Conservation (phyloP, 2,888 invertebrate genomes). For the Zhuqinia jingwanae region DNA sequence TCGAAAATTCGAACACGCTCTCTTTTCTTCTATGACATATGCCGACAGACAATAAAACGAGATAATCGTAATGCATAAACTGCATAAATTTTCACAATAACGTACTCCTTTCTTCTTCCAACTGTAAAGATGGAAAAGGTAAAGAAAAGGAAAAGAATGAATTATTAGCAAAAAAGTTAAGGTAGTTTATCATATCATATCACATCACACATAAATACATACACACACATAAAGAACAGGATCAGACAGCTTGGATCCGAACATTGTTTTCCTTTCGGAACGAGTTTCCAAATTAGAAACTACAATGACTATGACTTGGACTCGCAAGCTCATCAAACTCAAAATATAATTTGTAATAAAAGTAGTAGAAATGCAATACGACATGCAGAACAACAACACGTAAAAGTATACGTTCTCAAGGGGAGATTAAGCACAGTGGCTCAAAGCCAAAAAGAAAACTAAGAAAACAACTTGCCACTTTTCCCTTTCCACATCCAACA, state of each 20-base stretch:
- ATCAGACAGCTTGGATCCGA: constrained; percentile 75
- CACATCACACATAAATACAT: neutral
- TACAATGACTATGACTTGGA: neutral
- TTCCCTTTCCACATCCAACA: neutral
- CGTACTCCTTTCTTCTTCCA: too few species aligned
- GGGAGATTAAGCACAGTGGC: constrained; percentile 58
- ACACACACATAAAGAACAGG: neutral
- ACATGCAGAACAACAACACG: neutral
- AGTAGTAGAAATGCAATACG: constrained; percentile 9
- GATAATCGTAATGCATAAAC: too few species aligned
- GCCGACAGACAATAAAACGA: too few species aligned
- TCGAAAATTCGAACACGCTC: too few species aligned
- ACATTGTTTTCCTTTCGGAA: neutral
- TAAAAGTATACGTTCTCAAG: neutral
- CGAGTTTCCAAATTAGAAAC: constrained; percentile 1
- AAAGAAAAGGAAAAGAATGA: too few species aligned
- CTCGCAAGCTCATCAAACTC: constrained; percentile 24
- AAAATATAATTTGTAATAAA: constrained; percentile 9
- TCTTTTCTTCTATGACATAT: too few species aligned
- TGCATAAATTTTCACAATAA: too few species aligned
- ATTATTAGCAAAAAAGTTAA: too few species aligned
- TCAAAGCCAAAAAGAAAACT: constrained; percentile 59
- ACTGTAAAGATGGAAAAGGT: too few species aligned
- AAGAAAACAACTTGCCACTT: neutral
- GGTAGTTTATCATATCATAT: too few species aligned